Evolutionary conservation across 1,140 invertebrate genomes (phyloP), one percentile per base, ranked within the genome.

Genomic region (Drosophila carrolli): DNA sequence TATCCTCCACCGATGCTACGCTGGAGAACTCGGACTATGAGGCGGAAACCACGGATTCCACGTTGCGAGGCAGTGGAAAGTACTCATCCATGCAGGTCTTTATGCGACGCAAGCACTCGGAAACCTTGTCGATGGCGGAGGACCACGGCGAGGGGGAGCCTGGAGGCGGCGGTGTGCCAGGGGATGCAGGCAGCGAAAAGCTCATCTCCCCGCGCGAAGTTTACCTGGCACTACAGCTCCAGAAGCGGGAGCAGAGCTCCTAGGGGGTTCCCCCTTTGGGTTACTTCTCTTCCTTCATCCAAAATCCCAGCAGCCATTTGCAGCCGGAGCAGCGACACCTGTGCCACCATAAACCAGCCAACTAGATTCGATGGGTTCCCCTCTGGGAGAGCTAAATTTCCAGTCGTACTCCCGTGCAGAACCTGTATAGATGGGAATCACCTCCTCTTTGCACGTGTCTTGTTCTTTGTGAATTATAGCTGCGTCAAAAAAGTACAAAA

Each of bases 61-160:
- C 68, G 19, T n/a, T 62, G 32, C 56, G 55, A 0, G 53, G 11
- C 2, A 72, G 53, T n/a, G 41, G 35, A 1, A 57, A 54, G 23
- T 67, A 68, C 50, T 55, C 74, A 7, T 67, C 73, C 0, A 67
- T 89, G 70, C 76, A 91, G 23, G 83, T 91, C 0, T 91, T 91
- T 41, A 50, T 84, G 13, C 57, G 89, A 40, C 83, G 81, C 43
- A 73, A 56, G 9, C 71, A 88, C 8, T 23, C 14, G 11, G 58
- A 78, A 0, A 27, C 53, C 0, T 29, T 60, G 14, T 32, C 54
- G 4, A 6, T 44, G 10, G 32, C 76, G n/a, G 53, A 66, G 3
- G 10, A n/a, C 7, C 14, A 32, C 4, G 53, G 29, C 8, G 29
- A 32, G 29, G 29, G 29, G 29, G 47, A 48, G 19, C 5, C 19